Evolutionary conservation across 2,888 invertebrate species (phyloP), one percentile per base, ranked within the genome.

Genomic region (Nebria brevicollis): DNA sequence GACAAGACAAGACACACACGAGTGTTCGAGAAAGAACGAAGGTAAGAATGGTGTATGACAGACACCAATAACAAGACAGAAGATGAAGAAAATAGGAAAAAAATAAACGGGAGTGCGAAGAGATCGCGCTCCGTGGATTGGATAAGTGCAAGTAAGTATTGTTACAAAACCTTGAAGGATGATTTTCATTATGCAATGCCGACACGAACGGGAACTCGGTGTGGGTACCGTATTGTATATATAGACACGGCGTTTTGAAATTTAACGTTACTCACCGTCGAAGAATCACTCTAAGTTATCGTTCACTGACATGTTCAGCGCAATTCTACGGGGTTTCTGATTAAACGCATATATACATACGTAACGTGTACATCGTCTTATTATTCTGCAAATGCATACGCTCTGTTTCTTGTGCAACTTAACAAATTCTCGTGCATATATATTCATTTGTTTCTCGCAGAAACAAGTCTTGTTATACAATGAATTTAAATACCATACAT

Each of bases 271-370:
- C 70, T 20, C 34, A 75, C 13, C 43, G 15, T 43, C 66, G 77
- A 77, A 68, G 68, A 66, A 68, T 66, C 43, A 77, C n/a, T 42
- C 66, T 77, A 68, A 77, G 68, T 42, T 77, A 77, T 77, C 76
- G 68, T 41, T 42, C 66, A 15, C 77, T 66, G 77, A 68, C 77
- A 20, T 41, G 77, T 68, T 77, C 68, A 70, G 7, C 42, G 6
- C 42, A 68, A 77, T 77, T 77, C 68, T 26, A 34, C 41, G 34
- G 15, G 15, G 41, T 66, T 43, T 77, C 66, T 77, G 77, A 77
- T 77, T 77, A 77, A 77, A 77, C 77, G n/a, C 77, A 77, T 68
- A 76, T 76, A 66, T 76, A 66, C 66, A 68, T 68, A 54, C 68
- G 13, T n/a, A 65, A 65, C 70, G 70, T 54, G 54, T 54, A 54